Evolutionary conservation across 2,888 invertebrate genomes (phyloP).

Genomic region (Ommatoiulus sabulosus): DNA sequence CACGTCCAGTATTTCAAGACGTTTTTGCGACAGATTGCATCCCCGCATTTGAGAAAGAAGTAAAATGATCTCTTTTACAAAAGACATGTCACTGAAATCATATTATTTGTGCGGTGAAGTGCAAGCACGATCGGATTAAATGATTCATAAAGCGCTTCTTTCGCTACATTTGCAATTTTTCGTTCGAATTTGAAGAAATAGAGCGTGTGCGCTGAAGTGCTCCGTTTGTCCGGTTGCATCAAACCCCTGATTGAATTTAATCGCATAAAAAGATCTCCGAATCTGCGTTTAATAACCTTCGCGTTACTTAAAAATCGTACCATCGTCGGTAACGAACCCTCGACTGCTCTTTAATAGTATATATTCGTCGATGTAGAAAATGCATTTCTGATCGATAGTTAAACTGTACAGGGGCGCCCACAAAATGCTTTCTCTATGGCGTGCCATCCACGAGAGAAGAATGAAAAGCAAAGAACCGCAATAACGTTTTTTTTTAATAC

Average conservation of each 20-base stretch:
- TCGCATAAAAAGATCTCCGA: background rate
- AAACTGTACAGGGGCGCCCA: too few relatives aligned
- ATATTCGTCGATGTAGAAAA: background rate
- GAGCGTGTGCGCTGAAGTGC: background rate
- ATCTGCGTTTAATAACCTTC: background rate
- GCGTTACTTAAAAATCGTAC: too few relatives aligned
- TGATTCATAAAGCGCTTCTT: conserved; percentile 28
- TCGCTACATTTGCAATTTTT: conserved; percentile 42
- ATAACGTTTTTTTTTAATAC: background rate
- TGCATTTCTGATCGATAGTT: background rate
- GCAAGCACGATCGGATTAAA: background rate
- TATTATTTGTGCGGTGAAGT: background rate
- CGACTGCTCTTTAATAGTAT: too few relatives aligned
- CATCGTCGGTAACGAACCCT: too few relatives aligned
- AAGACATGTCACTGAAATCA: conserved; percentile 22
- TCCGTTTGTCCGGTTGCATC: background rate
- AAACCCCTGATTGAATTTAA: too few relatives aligned
- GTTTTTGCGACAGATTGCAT: background rate
- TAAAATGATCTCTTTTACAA: background rate
- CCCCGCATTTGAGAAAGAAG: background rate
- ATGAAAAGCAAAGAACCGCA: too few relatives aligned
- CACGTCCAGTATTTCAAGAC: background rate
- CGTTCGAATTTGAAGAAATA: background rate
- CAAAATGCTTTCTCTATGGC: too few relatives aligned
- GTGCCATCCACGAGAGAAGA: too few relatives aligned